Percentiles rank a stretch among this genome's conserved stretches.
phyloP scores from a whole-genome alignment of 2,113 vertebrate species.

The Tetraodon nigroviridis region DNA sequence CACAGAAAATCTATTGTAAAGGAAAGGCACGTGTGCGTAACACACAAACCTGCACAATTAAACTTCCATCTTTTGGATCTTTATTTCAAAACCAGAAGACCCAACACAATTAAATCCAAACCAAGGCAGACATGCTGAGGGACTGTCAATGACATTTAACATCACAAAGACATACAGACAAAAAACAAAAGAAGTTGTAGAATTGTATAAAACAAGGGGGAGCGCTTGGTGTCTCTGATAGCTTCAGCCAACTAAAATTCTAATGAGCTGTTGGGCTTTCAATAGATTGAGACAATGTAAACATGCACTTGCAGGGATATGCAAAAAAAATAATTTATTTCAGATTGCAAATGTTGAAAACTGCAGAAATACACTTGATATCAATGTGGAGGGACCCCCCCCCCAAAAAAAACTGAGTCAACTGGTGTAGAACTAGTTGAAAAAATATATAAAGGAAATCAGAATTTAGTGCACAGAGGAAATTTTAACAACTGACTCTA shows the following conservation, averaged over 20 bases:
- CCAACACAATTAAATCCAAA: constrained; percentile 53
- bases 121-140: constrained; percentile 47
- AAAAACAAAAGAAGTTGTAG: constrained; percentile 48
- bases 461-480: too few relatives aligned
- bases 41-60: constrained; percentile 54
- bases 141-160: constrained; percentile 49
- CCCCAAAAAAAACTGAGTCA: too few relatives aligned
- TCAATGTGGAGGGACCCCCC: too few relatives aligned
- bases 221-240: constrained; percentile 23
- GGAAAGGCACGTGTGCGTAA: constrained; percentile 42
- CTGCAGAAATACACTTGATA: too few relatives aligned
- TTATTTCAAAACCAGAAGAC: constrained; percentile 43
- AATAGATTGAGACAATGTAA: constrained; percentile 1
- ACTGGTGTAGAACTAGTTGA: too few relatives aligned
- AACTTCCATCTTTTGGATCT: constrained; percentile 44
- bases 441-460: too few relatives aligned
- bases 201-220: constrained; percentile 32
- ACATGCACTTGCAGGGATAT: constrained; percentile 6
- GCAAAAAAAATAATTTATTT: too few relatives aligned
- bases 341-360: too few relatives aligned
- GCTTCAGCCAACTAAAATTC: constrained; percentile 38
- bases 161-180: constrained; percentile 53
- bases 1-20: constrained; percentile 49
- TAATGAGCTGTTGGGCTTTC: constrained; percentile 18
- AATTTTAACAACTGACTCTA: too few relatives aligned